phyloP scores from a whole-genome alignment of 2,797 vertebrate species.

The Hemibagrus guttatus region DNA sequence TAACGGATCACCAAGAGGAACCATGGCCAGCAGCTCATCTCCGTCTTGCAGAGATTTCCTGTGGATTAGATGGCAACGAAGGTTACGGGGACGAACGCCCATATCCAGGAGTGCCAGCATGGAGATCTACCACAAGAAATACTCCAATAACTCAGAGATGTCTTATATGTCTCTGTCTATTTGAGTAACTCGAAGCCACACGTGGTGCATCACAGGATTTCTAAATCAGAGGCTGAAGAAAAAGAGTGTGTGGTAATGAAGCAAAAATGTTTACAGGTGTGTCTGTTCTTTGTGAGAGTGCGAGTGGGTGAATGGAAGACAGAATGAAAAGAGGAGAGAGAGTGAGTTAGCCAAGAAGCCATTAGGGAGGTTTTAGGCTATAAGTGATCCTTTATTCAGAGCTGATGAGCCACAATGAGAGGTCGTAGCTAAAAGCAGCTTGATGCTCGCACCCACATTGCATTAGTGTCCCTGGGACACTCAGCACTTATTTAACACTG shows the following conservation, averaged over 20 bases:
- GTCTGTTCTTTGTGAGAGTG: constrained; percentile 30
- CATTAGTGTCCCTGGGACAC: constrained; percentile 45
- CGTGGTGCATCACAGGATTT: not conserved
- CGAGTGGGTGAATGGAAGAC: constrained; percentile 31
- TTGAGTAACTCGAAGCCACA: constrained; percentile 63
- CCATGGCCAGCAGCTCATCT: constrained; percentile 49
- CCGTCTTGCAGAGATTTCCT: constrained; percentile 69
- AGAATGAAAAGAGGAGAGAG: constrained; percentile 11
- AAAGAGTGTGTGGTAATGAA: constrained; percentile 44
- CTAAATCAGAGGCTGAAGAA: constrained; percentile 8
- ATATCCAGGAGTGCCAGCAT: constrained; percentile 75
- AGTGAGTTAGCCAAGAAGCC: constrained; percentile 30
- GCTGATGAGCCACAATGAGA: constrained; percentile 38
- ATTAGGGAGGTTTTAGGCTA: constrained; percentile 36
- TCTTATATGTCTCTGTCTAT: constrained; percentile 80
- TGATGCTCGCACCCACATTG: constrained; percentile 27
- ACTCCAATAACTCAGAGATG: constrained; percentile 82
- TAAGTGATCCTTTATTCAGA: constrained; percentile 43
- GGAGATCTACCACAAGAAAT: constrained; percentile 78
- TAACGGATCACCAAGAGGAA: constrained; percentile 56
- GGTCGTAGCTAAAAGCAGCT: constrained; percentile 53
- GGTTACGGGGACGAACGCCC: constrained; percentile 59
- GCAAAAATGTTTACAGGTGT: constrained; percentile 52
- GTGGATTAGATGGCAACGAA: constrained; percentile 77
- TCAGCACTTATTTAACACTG: constrained; percentile 52